phyloP scores from a whole-genome alignment of 2,113 vertebrate genomes.

The Macheiramphus alcinus region DNA sequence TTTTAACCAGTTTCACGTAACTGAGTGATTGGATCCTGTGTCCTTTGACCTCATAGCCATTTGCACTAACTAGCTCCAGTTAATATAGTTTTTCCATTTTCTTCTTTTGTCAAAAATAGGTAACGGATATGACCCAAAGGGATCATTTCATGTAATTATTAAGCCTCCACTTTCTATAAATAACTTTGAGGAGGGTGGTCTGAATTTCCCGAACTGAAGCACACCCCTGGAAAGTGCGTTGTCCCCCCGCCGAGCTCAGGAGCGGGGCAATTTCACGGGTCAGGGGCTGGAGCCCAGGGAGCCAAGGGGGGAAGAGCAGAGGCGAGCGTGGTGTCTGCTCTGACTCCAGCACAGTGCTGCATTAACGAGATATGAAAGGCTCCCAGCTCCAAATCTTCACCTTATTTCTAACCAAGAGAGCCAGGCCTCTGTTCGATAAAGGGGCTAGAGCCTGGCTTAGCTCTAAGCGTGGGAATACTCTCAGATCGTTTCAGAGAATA shows the following conservation, averaged over 20 bases:
- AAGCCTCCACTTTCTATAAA: not conserved
- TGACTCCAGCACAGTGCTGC: not conserved
- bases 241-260: accelerated
- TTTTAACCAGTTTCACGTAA: not conserved
- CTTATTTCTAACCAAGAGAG: not conserved
- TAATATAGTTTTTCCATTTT: not conserved
- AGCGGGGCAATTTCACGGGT: not conserved
- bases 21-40: not conserved
- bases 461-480: not conserved
- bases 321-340: accelerated
- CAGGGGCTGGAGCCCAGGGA: not conserved
- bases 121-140: not conserved
- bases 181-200: not conserved
- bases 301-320: not conserved
- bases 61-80: not conserved
- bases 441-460: not conserved
- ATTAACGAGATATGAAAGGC: not conserved
- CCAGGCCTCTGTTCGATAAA: not conserved
- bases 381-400: not conserved
- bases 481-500: not conserved
- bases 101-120: not conserved
- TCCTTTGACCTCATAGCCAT: not conserved
- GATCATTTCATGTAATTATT: not conserved
- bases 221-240: not conserved
- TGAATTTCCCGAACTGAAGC: not conserved